Percentiles rank a stretch among this genome's conserved stretches.
Conservation (phyloP, 1,140 invertebrate genomes). For the Vollenhovia emeryi region DNA sequence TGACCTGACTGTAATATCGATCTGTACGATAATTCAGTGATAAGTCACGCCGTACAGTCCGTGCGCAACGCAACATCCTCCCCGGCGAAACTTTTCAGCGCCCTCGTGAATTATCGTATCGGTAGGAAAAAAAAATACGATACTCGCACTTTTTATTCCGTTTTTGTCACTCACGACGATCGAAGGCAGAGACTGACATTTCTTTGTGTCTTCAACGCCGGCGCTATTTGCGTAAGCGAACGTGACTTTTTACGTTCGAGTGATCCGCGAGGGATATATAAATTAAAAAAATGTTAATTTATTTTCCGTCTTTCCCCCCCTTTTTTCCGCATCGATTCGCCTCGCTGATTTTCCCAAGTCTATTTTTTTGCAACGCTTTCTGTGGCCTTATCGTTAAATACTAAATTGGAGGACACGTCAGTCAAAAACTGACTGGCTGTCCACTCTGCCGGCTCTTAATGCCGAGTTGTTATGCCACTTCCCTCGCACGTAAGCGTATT, state of each 20-base stretch:
- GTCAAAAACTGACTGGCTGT: slow-evolving; percentile 46
- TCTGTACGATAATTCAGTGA: background rate
- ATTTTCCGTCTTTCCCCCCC: background rate
- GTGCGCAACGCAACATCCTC: background rate
- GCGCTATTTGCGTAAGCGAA: background rate
- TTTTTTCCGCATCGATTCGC: background rate
- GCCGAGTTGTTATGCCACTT: slow-evolving; percentile 36
- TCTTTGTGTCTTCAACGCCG: background rate
- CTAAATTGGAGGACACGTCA: slow-evolving; percentile 47
- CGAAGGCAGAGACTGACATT: background rate
- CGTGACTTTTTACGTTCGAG: background rate
- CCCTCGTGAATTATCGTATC: background rate
- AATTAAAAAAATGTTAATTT: slow-evolving; percentile 1
- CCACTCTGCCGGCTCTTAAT: slow-evolving; percentile 13
- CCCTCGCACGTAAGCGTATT: slow-evolving; percentile 18
- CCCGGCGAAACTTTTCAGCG: background rate
- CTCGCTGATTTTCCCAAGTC: background rate
- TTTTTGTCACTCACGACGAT: background rate
- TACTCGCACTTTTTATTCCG: background rate
- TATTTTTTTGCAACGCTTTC: slow-evolving; percentile 18
- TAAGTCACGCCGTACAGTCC: background rate
- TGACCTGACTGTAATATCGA: slow-evolving; percentile 3
- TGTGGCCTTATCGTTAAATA: slow-evolving; percentile 40
- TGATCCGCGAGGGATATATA: background rate
- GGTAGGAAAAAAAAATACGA: background rate